Evolutionary conservation across 2,113 vertebrate genomes (phyloP), one percentile per base, ranked within the genome.

Genomic region (Corythornis madagascariensis): DNA sequence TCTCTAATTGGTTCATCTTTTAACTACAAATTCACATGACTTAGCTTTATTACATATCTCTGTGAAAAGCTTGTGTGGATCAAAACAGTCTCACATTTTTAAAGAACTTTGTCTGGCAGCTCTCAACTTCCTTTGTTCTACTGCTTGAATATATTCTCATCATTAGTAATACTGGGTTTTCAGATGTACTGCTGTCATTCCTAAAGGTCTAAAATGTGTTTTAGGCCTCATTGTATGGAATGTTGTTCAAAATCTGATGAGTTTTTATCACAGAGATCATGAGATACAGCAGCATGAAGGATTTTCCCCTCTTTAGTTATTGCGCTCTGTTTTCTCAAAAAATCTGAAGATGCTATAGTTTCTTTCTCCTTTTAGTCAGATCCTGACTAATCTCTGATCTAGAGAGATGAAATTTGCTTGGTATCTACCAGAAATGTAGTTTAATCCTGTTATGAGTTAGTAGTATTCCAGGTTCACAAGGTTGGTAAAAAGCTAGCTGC

Each of bases 1-100:
- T 43, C 67, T 94, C 81, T 95, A 93, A 95, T 91, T 94, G 92
- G 71, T 63, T 87, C 78, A 85, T 93, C 91, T 94, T 96, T 85
- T 95, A 95, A 84, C 84, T 67, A 92, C 78, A 83, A 96, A 92
- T 91, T 92, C 81, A 91, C 71, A 64, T 90, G 95, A 95, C 92
- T 90, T 92, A 80, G 84, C 93, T 95, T 86, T 95, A 88, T 91
- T 86, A 45, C 47, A 63, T 4, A 88, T 83, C 67, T 88, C 78
- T 3, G 3, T 80, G 59, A 56, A 74, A 93, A 89, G 79, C 79
- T 88, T 80, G 14, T 48, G n/a, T 56, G 63, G 64, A 80, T 83
- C 81, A 77, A 94, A 95, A 52, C 24, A 52, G 18, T 59, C 45
- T 61, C 43, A 73, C 38, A 80, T 80, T 92, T 94, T 76, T 56